phyloP scores from a whole-genome alignment of 2,888 invertebrate species.

The Drosophila yooni region DNA sequence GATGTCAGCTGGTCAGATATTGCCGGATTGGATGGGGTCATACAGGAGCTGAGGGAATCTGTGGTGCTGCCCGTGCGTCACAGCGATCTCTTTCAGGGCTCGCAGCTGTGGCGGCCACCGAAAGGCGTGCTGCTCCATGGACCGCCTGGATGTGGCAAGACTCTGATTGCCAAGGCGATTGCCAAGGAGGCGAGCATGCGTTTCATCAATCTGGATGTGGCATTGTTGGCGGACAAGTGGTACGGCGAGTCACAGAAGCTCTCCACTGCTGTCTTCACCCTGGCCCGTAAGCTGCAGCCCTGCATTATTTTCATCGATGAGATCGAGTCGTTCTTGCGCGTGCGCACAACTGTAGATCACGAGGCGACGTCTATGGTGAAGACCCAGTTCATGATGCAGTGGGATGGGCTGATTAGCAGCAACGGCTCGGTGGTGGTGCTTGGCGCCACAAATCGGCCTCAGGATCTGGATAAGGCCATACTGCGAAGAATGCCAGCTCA shows the following conservation, averaged over 20 bases:
- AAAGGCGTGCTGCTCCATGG: slow-evolving; percentile 98
- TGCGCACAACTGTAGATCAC: slow-evolving; percentile 95
- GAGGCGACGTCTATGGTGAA: slow-evolving; percentile 99
- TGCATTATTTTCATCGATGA: slow-evolving; percentile 98
- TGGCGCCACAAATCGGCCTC: slow-evolving; percentile 97
- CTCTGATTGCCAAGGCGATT: slow-evolving; percentile 97
- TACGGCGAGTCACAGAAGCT: slow-evolving; percentile 99
- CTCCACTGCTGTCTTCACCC: slow-evolving; percentile 97
- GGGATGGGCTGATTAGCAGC: slow-evolving; percentile 98
- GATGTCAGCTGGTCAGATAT: slow-evolving; percentile 93
- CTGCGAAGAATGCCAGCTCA: slow-evolving; percentile 69
- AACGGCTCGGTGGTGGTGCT: slow-evolving; percentile 93
- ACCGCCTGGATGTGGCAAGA: slow-evolving; percentile 98
- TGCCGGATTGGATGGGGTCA: slow-evolving; percentile 94
- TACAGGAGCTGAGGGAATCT: slow-evolving; percentile 95
- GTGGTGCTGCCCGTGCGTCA: slow-evolving; percentile 96
- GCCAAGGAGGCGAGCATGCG: slow-evolving; percentile 96
- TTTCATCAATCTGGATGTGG: slow-evolving; percentile 97
- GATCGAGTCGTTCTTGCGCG: slow-evolving; percentile 98
- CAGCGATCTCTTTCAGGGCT: slow-evolving; percentile 92
- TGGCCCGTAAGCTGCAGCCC: slow-evolving; percentile 96
- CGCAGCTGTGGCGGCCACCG: slow-evolving; percentile 94
- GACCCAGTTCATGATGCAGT: slow-evolving; percentile 99
- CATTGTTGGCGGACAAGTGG: slow-evolving; percentile 98
- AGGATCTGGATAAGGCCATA: slow-evolving; percentile 67